phyloP scores from a whole-genome alignment of 2,113 vertebrate species.

The Pachyramphus minor region DNA sequence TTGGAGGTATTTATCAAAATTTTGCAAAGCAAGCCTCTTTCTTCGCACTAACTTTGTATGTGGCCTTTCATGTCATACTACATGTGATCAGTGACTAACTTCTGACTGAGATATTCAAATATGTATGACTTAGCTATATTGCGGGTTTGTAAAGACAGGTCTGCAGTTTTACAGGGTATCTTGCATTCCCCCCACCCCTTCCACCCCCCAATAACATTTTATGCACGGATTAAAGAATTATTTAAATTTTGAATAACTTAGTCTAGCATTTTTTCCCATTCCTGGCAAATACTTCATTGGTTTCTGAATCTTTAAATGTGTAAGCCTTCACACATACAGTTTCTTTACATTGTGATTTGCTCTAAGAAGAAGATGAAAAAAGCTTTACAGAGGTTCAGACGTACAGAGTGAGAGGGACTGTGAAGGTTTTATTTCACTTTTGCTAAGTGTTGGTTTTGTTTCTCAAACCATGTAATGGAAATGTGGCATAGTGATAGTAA shows the following conservation, averaged over 20 bases:
- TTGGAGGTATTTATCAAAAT: background rate
- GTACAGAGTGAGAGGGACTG: background rate
- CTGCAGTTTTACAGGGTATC: background rate
- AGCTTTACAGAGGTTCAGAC: background rate
- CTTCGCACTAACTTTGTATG: background rate
- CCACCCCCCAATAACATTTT: background rate
- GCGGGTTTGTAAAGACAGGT: background rate
- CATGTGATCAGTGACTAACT: background rate
- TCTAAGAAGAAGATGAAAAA: background rate
- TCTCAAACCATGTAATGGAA: background rate
- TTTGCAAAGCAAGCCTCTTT: background rate
- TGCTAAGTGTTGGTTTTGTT: background rate
- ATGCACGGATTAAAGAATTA: background rate
- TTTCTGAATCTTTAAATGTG: background rate
- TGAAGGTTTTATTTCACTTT: background rate
- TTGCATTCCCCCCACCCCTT: background rate
- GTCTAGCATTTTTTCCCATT: background rate
- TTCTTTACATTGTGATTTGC: background rate
- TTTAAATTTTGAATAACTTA: background rate
- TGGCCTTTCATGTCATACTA: background rate
- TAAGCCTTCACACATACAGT: background rate
- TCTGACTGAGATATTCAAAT: background rate
- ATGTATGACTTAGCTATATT: background rate
- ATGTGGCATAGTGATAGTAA: background rate
- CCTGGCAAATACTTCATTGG: background rate